Evolutionary conservation across 2,797 vertebrate genomes (phyloP), one percentile per base, ranked within the genome.

Genomic region (Phylloscopus collybita): DNA sequence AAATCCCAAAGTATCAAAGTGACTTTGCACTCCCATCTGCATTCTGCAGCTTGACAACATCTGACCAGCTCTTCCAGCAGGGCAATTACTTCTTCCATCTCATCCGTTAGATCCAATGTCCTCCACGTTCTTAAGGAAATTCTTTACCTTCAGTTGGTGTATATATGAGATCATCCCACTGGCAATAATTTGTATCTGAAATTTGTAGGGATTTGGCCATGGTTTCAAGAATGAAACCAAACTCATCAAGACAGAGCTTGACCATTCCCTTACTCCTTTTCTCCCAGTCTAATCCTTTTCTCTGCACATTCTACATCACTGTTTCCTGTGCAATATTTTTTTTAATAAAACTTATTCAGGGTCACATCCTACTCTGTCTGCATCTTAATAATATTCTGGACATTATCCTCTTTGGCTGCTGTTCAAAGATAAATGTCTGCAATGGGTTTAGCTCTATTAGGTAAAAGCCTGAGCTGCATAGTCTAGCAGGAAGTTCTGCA

Each of bases 351-450:
- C 4, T 65, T 80, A 47, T 36, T 67, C 6, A 2, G 30, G 44
- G 59, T 74, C 79, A 85, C 13, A 74, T 91, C 64, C 45, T 82
- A 40, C 34, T 67, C 47, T 36, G 25, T 25, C 62, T 80, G 57
- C 61, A 72, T 83, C 87, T 72, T 93, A 92, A 70, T 92, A 89
- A 76, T 49, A 93, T 79, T 82, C 54, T 81, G n/a, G 59, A 69
- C 29, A 59, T 83, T 86, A 72, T 61, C n/a, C 9, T 80, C 36
- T 87, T 71, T 78, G 79, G 84, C 69, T 65, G 44, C 22, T 71
- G 16, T 71, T 89, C 72, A 94, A 59, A 76, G 88, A 32, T 44
- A 67, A 72, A 86, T 86, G n/a, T 29, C 69, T 78, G 23, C 59
- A 82, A 59, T 11, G 13, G 3, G 22, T 94, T 91, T 72, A 67